phyloP scores from a whole-genome alignment of 2,797 vertebrate genomes.

The Anisognathus igniventris region DNA sequence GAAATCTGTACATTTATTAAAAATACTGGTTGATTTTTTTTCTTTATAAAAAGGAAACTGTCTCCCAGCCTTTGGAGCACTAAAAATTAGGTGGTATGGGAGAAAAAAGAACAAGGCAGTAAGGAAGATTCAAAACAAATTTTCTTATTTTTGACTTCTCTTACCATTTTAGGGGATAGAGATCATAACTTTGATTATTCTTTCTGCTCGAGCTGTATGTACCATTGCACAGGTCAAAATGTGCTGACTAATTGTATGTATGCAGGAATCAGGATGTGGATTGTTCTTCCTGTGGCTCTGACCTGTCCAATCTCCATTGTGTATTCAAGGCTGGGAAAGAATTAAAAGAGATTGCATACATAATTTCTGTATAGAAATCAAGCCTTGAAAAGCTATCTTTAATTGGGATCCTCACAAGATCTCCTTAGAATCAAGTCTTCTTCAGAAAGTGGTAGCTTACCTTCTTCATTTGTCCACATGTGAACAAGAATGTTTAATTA shows the following conservation, averaged over 20 bases:
- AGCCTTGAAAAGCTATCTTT: background rate
- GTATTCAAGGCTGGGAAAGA: background rate
- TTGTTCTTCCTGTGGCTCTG: background rate
- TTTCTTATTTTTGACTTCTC: background rate
- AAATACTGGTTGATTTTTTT: background rate
- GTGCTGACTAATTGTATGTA: background rate
- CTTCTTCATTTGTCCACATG: background rate
- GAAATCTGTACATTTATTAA: background rate
- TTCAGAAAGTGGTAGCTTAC: background rate
- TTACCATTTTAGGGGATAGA: background rate
- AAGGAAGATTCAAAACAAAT: background rate
- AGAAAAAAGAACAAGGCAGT: background rate
- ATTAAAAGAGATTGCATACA: background rate
- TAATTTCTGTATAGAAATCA: background rate
- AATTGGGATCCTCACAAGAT: background rate
- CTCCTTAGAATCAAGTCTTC: background rate
- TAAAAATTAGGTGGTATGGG: fast-evolving
- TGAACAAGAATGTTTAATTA: background rate
- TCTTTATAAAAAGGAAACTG: background rate
- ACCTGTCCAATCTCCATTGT: background rate
- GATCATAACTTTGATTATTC: background rate
- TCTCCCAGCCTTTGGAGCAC: background rate
- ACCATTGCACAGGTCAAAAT: background rate
- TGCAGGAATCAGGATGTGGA: background rate
- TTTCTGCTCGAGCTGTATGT: background rate